Evolutionary conservation across 2,797 vertebrate species (phyloP), one percentile per base, ranked within the genome.

Genomic region (Enteromius afrohamiltoni): DNA sequence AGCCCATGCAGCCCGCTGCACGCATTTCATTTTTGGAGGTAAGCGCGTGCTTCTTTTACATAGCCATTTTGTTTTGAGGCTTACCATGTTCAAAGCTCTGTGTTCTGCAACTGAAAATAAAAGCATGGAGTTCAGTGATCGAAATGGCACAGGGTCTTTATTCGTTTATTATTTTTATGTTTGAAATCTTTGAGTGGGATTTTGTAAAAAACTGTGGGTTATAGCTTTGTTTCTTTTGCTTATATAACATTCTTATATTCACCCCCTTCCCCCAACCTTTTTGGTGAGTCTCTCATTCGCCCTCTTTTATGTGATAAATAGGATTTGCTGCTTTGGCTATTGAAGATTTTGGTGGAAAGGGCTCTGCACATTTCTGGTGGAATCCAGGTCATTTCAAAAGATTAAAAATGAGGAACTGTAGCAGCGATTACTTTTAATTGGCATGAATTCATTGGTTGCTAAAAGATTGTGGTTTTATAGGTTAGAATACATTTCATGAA

Each of bases 21-120:
- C 94, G 97, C 97, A 74, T 99, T 99, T 94, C 98, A 99, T 96
- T 99, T 99, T 91, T 99, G 98, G 98, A 99, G 98, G 98, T 99
- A 99, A 99, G 98, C 95, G 2, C 86, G 83, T 89, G 90, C 91
- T 92, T 88, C 94, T 93, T 91, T 87, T 58, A 79, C 85, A 69
- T 87, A 88, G 89, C 79, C 80, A 82, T 92, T 88, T 90, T 88
- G 77, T 89, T 83, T 79, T 79, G 67, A 70, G 62, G 87, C 79
- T 67, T 53, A 86, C 62, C 86, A 71, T 37, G 16, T 88, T 37
- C 81, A 67, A 49, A 88, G 80, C 64, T 87, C 47, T 58, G 49
- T 88, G 51, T 62, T 68, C 58, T 6, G 37, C 51, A 31, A 45
- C 49, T 49, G 81, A 80, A 80, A 69, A 77, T 45, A 17, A 80